Evolutionary conservation across 2,888 invertebrate species (phyloP).

Genomic region (Brachypterus glaber): DNA sequence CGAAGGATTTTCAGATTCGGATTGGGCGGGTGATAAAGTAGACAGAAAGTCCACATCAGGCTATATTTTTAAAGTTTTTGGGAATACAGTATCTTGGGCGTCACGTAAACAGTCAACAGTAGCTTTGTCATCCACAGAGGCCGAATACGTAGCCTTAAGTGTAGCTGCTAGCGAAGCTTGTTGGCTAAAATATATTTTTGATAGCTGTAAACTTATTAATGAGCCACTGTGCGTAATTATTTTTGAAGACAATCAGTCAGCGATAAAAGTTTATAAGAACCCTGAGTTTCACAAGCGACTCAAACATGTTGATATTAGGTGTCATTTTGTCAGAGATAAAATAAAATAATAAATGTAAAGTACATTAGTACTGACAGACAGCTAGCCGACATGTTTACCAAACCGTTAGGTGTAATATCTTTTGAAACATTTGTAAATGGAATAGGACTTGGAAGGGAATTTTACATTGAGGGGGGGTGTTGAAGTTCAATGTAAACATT

Average conservation of each 20-base stretch:
- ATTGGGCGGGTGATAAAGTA: conserved; percentile 13
- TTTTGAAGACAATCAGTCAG: conserved; percentile 17
- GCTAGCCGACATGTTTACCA: conserved; percentile 17
- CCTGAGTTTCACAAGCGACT: conserved; percentile 15
- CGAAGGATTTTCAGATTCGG: conserved; percentile 11
- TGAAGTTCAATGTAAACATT: too few species aligned
- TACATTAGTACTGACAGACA: conserved; percentile 15
- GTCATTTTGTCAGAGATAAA: conserved; percentile 17
- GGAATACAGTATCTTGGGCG: conserved; percentile 25
- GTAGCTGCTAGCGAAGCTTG: conserved; percentile 24
- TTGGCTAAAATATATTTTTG: conserved; percentile 24
- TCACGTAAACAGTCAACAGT: conserved; percentile 25
- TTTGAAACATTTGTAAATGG: too few species aligned
- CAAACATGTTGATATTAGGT: conserved; percentile 15
- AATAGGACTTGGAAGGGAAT: too few species aligned
- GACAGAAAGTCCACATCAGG: conserved; percentile 20
- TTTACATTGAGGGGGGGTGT: too few species aligned
- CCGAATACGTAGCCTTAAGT: conserved; percentile 27
- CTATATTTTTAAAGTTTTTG: conserved; percentile 24
- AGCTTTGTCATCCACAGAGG: conserved; percentile 19
- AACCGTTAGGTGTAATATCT: too few species aligned
- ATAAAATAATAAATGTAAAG: conserved; percentile 8
- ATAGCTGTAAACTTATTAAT: conserved; percentile 15
- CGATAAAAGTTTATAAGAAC: conserved; percentile 17
- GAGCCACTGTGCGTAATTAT: conserved; percentile 11